Evolutionary conservation across 2,113 vertebrate species (phyloP).

Genomic region (Toxotes chatareus): DNA sequence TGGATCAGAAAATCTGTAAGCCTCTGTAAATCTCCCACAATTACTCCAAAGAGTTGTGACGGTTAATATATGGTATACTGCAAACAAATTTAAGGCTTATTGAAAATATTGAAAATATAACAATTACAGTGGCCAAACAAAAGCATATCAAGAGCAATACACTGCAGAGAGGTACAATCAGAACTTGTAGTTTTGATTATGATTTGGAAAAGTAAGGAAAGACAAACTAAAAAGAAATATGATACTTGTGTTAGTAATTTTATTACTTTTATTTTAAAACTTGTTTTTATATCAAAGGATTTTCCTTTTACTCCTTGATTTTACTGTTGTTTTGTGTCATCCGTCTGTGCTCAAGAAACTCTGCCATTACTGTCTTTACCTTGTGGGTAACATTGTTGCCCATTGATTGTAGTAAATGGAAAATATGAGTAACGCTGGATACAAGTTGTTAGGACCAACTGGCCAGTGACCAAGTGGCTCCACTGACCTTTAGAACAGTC

Average conservation of each 20-base stretch:
- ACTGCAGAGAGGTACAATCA: not conserved
- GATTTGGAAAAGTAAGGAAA: not conserved
- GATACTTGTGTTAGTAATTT: not conserved
- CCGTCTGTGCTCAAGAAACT: not conserved
- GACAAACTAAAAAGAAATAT: not conserved
- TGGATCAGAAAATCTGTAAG: not conserved
- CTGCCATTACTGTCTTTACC: not conserved
- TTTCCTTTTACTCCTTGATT: not conserved
- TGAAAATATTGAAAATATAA: not conserved
- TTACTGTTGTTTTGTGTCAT: not conserved
- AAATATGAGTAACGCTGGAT: not conserved
- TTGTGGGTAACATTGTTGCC: not conserved
- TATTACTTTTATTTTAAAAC: not conserved
- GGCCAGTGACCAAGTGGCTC: slow-evolving; percentile 12
- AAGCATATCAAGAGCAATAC: not conserved
- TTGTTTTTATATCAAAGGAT: too few species aligned
- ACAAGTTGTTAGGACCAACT: slow-evolving; percentile 1
- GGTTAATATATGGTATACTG: not conserved
- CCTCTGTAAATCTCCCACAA: not conserved
- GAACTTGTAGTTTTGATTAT: not conserved
- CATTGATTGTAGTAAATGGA: not conserved
- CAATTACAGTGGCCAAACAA: slow-evolving; percentile 3
- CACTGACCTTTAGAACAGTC: slow-evolving; percentile 38
- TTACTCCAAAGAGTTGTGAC: not conserved
- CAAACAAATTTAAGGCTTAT: not conserved